phyloP scores from a whole-genome alignment of 1,140 invertebrate species.

The Leptinotarsa defecta region DNA sequence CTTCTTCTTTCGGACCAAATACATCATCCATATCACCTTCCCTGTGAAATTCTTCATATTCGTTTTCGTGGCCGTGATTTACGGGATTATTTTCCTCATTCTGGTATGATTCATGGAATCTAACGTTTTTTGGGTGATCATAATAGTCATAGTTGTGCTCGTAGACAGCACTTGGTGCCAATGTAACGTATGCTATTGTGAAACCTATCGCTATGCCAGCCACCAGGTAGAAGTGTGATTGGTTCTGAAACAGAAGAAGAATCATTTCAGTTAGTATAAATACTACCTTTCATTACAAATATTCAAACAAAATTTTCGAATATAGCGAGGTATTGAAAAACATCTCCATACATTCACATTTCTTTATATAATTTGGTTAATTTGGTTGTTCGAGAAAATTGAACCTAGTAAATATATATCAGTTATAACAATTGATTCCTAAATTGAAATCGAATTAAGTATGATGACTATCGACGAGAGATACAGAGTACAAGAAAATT shows the following conservation, averaged over 20 bases:
- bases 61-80: conserved; percentile 56
- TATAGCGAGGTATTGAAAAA: no score
- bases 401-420: no score
- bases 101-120: not conserved
- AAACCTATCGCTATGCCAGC: conserved; percentile 55
- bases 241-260: conserved; percentile 36
- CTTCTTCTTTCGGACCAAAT: conserved; percentile 59
- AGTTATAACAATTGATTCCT: no score
- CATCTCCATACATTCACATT: no score
- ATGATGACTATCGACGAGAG: no score
- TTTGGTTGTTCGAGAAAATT: no score
- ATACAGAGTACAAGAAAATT: no score
- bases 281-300: no score
- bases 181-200: conserved; percentile 52
- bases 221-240: conserved; percentile 48
- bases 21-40: conserved; percentile 61
- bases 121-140: not conserved
- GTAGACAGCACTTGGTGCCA: conserved; percentile 32
- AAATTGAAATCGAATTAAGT: no score
- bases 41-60: conserved; percentile 53
- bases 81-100: not conserved
- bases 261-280: no score
- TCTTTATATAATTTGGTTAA: no score
- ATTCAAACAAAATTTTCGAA: no score
- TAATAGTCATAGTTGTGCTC: conserved; percentile 2